These are phyloP conservation scores for Drosophila novamexicana DNA, from an alignment of 1,140 invertebrate species.

Conservation along the genomic window DNA sequence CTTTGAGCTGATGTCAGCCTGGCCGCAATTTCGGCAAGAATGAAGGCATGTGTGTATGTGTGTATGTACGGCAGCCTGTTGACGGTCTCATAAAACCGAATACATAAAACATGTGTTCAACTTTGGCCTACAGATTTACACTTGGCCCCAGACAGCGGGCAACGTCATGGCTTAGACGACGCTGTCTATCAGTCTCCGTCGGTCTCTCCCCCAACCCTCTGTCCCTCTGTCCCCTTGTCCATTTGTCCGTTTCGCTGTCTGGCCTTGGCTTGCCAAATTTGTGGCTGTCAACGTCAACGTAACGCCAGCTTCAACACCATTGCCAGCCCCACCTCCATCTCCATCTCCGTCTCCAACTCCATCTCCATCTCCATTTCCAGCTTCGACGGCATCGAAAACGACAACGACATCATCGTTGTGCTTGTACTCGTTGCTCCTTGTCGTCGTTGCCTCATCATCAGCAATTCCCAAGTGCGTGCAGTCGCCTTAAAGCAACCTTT, in stretches of 20 bases:
- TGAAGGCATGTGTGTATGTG: too few species aligned
- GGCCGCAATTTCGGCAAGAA: too few species aligned
- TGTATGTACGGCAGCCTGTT: slow-evolving; percentile 26
- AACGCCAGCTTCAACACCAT: slow-evolving; percentile 17
- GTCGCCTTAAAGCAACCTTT: slow-evolving; percentile 33
- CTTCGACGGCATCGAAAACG: neutral
- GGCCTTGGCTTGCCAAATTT: slow-evolving; percentile 59
- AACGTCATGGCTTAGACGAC: slow-evolving; percentile 37
- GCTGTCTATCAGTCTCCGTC: slow-evolving; percentile 8
- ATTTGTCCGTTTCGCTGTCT: slow-evolving; percentile 29
- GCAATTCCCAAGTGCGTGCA: slow-evolving; percentile 53
- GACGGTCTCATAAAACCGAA: slow-evolving; percentile 43
- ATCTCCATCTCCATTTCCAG: neutral
- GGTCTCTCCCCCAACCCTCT: neutral
- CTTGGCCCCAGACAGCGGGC: slow-evolving; percentile 41
- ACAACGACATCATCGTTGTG: slow-evolving; percentile 39
- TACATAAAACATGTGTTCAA: slow-evolving; percentile 52
- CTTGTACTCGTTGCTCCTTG: slow-evolving; percentile 5
- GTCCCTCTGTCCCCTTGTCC: neutral
- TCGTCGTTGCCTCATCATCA: slow-evolving; percentile 42
- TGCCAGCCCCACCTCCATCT: slow-evolving; percentile 4
- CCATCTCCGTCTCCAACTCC: slow-evolving; percentile 1
- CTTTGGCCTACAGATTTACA: slow-evolving; percentile 48
- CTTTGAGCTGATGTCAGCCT: neutral
- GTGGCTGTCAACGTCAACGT: slow-evolving; percentile 67